phyloP scores from a whole-genome alignment of 2,797 vertebrate species.

The Brachyrhaphis roseni region DNA sequence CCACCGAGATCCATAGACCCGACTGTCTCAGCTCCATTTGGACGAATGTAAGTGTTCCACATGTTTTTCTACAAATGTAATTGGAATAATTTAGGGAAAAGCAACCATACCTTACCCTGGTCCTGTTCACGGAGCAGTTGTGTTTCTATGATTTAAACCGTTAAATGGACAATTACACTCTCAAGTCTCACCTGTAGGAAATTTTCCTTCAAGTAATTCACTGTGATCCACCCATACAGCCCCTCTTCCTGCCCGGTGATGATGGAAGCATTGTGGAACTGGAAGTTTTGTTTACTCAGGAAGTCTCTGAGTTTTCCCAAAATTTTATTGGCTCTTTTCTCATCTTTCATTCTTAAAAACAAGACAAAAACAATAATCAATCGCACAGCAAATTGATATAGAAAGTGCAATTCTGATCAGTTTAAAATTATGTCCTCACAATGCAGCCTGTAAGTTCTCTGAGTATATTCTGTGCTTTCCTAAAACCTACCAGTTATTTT shows the following conservation, averaged over 20 bases:
- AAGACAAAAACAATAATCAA: neutral
- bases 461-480: neutral
- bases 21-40: slow-evolving; percentile 80
- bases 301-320: slow-evolving; percentile 83
- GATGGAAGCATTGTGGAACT: slow-evolving; percentile 91
- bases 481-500: neutral
- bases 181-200: slow-evolving; percentile 86
- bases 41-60: slow-evolving; percentile 86
- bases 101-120: neutral
- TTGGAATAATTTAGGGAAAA: neutral
- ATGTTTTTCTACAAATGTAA: slow-evolving; percentile 82
- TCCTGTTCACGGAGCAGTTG: neutral
- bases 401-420: neutral
- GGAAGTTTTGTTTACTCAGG: slow-evolving; percentile 87
- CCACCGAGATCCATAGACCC: slow-evolving; percentile 95
- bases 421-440: too few relatives aligned
- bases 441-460: neutral
- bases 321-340: slow-evolving; percentile 82
- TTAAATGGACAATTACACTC: neutral
- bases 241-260: slow-evolving; percentile 94
- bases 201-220: slow-evolving; percentile 96
- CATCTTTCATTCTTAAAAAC: slow-evolving; percentile 81
- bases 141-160: neutral
- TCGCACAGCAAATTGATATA: neutral
- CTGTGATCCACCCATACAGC: slow-evolving; percentile 96